These are phyloP conservation scores for Poeciliopsis retropinna DNA, from an alignment of 2,113 vertebrate genomes.

Conservation along the genomic window DNA sequence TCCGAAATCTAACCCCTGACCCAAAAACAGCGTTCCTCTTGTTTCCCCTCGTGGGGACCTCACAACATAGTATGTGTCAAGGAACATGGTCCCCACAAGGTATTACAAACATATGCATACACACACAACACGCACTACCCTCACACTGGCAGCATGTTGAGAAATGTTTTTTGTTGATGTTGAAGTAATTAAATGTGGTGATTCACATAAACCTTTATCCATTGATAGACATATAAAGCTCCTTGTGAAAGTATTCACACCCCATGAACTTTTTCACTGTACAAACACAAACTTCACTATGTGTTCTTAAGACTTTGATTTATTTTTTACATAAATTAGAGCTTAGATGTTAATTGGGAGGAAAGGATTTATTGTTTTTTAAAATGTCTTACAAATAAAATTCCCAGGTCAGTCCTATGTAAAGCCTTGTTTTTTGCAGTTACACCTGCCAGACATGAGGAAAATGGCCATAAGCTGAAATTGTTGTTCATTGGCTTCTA, in stretches of 20 bases:
- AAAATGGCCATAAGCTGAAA: background rate
- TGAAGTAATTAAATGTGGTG: constrained; percentile 31
- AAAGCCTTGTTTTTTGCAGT: background rate
- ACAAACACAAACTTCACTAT: background rate
- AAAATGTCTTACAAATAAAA: too few species aligned
- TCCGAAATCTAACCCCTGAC: too few species aligned
- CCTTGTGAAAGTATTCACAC: background rate
- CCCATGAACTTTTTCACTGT: background rate
- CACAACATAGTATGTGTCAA: too few species aligned
- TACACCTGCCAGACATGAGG: background rate
- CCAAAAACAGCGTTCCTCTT: too few species aligned
- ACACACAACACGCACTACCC: background rate
- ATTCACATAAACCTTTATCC: constrained; percentile 31
- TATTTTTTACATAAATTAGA: background rate
- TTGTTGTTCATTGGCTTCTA: background rate
- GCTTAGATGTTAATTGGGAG: too few species aligned
- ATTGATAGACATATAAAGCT: background rate
- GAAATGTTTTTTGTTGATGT: constrained; percentile 47
- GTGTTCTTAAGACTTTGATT: background rate
- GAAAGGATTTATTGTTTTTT: too few species aligned
- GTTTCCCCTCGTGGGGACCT: too few species aligned
- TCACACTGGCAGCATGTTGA: constrained; percentile 18
- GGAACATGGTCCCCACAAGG: too few species aligned
- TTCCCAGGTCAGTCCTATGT: background rate
- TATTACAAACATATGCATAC: constrained; percentile 22